Base-by-base conservation (phyloP, 1,140 invertebrate species). In the Macrotrachela quadricornifera region DNA sequence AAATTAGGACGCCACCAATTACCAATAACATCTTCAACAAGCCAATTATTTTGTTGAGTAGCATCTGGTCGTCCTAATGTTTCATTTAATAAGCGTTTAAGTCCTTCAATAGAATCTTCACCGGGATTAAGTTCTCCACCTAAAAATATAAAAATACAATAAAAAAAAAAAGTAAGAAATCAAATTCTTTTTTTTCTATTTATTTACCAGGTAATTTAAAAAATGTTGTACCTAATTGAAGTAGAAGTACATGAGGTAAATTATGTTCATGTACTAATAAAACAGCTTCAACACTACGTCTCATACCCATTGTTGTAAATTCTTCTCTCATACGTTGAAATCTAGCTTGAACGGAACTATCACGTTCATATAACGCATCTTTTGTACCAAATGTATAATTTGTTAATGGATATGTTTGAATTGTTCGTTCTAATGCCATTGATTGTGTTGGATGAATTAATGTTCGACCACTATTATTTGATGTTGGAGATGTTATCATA, bases 1-100 rank as follows among this genome's bases (percentile, higher is more conserved):
- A 99, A 99, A 74, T 99, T 97, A 0, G 94, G 92, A 60, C 94
- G 74, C 91, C 91, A 99, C 94, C 94, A 99, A 69, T 95, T 97
- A 10, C 90, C 91, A 65, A 97, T 91, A 4, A 85, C 88, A 65
- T 99, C 91, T 72, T 97, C 92, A 58, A 97, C 81, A 6, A 86
- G 77, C 92, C 92, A 97, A 62, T 97, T 88, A 66, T 92, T 86
- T 57, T 85, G 82, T 14, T 88, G 81, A n/a, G 87, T 88, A 43
- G 46, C 36, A 71, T 97, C 91, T 64, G 92, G 84, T 60, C 88
- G 76, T 30, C 92, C 91, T 45, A 97, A 73, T 10, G 87, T 30
- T 61, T 75, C 73, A 54, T 69, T 73, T 14, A 75, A 58, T 50
- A 97, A 76, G 66, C 94, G 75, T 72, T 96, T 96, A 42, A 99